Evolutionary conservation across 2,797 vertebrate species (phyloP), one percentile per base, ranked within the genome.

Genomic region (Luscinia megarhynchos): DNA sequence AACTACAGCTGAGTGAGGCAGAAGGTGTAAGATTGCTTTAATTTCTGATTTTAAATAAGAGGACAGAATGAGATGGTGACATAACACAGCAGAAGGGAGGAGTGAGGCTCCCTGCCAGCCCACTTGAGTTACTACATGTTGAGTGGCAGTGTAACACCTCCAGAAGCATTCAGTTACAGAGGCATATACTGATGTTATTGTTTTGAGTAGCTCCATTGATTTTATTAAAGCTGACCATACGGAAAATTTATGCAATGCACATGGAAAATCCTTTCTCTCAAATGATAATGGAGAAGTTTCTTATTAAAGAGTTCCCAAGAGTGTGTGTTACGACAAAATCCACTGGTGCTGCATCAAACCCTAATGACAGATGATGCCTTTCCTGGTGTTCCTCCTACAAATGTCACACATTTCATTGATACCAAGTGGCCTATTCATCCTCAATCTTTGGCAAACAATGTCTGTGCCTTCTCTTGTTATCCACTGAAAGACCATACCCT

Each of bases 331-430:
- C 2, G 3, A 23, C 26, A 73, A 66, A 55, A 59, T 63, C 5
- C 45, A 48, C 9, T 38, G 22, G 15, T 34, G 17, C n/a, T 3
- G 8, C 58, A 57, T 22, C 54, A 73, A 75, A 16, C 13, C 15
- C 53, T 4, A n/a, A 22, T 8, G n/a, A 62, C 6, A 54, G 12
- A 30, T 5, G 30, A n/a, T 23, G 32, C 27, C 41, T n/a, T 68
- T 59, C 34, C 61, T 19, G 61, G 6, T 4, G 18, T 5, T 78
- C 24, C 29, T 15, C 27, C 8, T 29, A n/a, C 61, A n/a, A 55
- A 48, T 2, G 1, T 6, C 51, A 50, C 1, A 3, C 5, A 27
- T 27, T 61, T 82, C 2, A 40, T 15, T 30, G 53, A 43, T 6
- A 46, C 10, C 6, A 15, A 2, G 1, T 3, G 16, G 22, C 30